Evolutionary conservation across 2,888 invertebrate species (phyloP).

Genomic region (Sminthurides aquaticus): DNA sequence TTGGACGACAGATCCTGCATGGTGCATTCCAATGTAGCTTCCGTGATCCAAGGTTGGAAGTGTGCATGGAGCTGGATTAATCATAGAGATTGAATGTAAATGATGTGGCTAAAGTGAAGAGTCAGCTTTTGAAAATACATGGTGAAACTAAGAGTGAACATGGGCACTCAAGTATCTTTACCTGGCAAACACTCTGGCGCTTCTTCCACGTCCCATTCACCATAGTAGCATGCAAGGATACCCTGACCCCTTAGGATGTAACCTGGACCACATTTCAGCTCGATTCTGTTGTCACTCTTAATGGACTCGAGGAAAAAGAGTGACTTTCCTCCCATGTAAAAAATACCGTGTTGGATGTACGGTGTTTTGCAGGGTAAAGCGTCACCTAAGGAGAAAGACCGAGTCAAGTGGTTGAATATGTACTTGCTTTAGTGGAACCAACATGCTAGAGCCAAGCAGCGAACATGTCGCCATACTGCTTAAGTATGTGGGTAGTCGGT

Average conservation of each 20-base stretch:
- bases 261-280: conserved; percentile 68
- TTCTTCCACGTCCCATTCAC: conserved; percentile 69
- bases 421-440: not conserved
- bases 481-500: too few relatives aligned
- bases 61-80: conserved; percentile 58
- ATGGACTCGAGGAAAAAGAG: conserved; percentile 49
- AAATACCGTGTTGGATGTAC: conserved; percentile 36
- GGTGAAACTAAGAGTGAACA: not conserved
- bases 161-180: conserved; percentile 44
- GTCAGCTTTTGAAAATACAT: too few relatives aligned
- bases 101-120: too few relatives aligned
- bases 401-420: conserved; percentile 1
- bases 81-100: not conserved
- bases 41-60: conserved; percentile 61
- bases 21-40: conserved; percentile 67
- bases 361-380: conserved; percentile 38
- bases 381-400: conserved; percentile 3
- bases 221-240: conserved; percentile 68
- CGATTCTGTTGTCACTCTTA: conserved; percentile 63
- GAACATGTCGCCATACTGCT: too few relatives aligned
- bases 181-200: conserved; percentile 71
- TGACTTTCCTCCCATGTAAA: conserved; percentile 33
- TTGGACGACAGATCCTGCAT: conserved; percentile 70
- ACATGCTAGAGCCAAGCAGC: too few relatives aligned
- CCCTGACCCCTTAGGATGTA: conserved; percentile 58